Evolutionary conservation across 2,113 vertebrate species (phyloP), one percentile per base, ranked within the genome.

Genomic region (Reinhardtius hippoglossoides): DNA sequence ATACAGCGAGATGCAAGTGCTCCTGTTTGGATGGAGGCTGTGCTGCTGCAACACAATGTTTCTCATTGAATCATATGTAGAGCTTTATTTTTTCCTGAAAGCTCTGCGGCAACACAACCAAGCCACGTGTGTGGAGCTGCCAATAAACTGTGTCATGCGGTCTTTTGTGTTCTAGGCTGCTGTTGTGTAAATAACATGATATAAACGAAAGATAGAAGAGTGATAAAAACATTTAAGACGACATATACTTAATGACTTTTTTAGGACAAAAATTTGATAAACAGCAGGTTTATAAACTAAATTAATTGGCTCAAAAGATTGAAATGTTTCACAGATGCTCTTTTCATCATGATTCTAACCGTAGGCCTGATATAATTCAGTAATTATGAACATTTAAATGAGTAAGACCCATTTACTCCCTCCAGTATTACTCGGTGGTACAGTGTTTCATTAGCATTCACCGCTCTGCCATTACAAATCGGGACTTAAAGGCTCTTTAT

Each of bases 401-500:
- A 63, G 15, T 24, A 27, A 63, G 14, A 63, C 24, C 24, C 57
- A 50, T 65, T 57, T 52, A 44, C 15, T 20, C 62, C 46, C 46
- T 64, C 21, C 60, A 71, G 31, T 67, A 15, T 35, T 27, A 70
- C 60, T 71, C 5, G 44, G 44, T 46, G 44, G 44, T 46, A 46
- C 46, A 16, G 15, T 50, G 46, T 50, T 50, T 50, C 57, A 82
- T 80, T 71, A 67, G 57, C 31, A 37, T 61, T 81, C 12, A 46
- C 8, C 4, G 3, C 52, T 84, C 54, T 69, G 68, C 37, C 76
- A 55, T 79, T 62, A 50, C 16, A 50, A 50, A 50, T 50, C 5
- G 59, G 40, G 27, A 35, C 68, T 87, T 59, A 23, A 72, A 74
- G 67, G 78, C 62, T 60, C 35, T n/a, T 61, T 62, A 76, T 76